Evolutionary conservation across 2,113 vertebrate species (phyloP).

Genomic region (Stegostoma tigrinum): DNA sequence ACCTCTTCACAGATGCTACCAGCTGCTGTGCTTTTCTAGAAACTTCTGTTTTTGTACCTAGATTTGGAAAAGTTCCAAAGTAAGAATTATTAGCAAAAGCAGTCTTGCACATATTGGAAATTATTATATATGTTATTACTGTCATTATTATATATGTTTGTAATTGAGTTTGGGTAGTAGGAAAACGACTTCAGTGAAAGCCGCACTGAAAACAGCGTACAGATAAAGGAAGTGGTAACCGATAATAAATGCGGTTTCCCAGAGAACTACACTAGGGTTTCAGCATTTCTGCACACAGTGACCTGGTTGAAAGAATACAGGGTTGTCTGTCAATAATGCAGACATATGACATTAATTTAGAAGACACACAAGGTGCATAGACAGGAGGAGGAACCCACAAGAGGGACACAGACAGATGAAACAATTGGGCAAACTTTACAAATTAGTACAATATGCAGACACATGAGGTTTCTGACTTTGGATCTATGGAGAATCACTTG

Average conservation of each 20-base stretch:
- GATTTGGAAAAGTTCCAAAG: background rate
- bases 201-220: background rate
- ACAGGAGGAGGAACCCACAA: background rate
- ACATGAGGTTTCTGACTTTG: background rate
- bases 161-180: background rate
- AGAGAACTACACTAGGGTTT: background rate
- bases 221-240: background rate
- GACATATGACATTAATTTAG: background rate
- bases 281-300: background rate
- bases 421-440: background rate
- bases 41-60: too few relatives aligned
- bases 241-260: background rate
- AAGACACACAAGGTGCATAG: background rate
- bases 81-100: background rate
- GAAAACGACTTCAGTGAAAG: background rate
- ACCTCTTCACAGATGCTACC: too few relatives aligned
- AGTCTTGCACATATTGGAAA: background rate
- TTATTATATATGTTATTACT: too few relatives aligned
- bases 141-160: background rate
- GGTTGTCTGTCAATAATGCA: background rate
- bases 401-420: background rate
- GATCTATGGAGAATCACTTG: background rate
- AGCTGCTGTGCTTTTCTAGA: too few relatives aligned
- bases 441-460: background rate
- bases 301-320: background rate